Conservation (phyloP, 2,113 vertebrate genomes). For the Romanogobio albipinnatus region DNA sequence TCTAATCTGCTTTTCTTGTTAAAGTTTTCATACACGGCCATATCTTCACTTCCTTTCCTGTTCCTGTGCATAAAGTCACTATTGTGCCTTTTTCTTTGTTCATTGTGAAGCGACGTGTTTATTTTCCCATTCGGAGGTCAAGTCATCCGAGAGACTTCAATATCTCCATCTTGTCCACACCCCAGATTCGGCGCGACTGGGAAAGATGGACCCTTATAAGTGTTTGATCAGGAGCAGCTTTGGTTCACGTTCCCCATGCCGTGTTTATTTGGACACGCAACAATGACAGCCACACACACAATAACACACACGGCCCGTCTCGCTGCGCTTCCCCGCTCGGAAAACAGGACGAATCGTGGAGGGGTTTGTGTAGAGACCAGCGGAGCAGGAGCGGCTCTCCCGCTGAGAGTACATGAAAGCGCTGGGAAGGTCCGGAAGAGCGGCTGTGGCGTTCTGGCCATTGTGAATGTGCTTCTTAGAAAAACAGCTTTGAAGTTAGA, state of each 20-base stretch:
- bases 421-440: constrained; percentile 71
- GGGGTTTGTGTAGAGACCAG: constrained; percentile 40
- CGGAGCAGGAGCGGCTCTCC: constrained; percentile 65
- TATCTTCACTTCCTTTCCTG: neutral
- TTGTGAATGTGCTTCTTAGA: constrained; percentile 63
- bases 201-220: neutral
- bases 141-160: neutral
- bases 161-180: neutral
- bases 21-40: neutral
- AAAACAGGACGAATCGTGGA: constrained; percentile 74
- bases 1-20: neutral
- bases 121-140: constrained; percentile 13
- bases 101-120: constrained; percentile 34
- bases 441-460: constrained; percentile 69
- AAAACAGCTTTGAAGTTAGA: constrained; percentile 56
- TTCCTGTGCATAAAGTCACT: constrained; percentile 2
- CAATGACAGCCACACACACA: constrained; percentile 62
- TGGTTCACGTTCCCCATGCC: constrained; percentile 57
- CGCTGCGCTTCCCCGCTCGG: constrained; percentile 38
- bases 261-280: constrained; percentile 73
- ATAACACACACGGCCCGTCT: constrained; percentile 52
- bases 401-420: constrained; percentile 72
- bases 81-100: constrained; percentile 27
- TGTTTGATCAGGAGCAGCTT: constrained; percentile 45
- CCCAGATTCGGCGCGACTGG: too few relatives aligned